Evolutionary conservation across 2,797 vertebrate genomes (phyloP).

Genomic region (Cercopithecus diana): DNA sequence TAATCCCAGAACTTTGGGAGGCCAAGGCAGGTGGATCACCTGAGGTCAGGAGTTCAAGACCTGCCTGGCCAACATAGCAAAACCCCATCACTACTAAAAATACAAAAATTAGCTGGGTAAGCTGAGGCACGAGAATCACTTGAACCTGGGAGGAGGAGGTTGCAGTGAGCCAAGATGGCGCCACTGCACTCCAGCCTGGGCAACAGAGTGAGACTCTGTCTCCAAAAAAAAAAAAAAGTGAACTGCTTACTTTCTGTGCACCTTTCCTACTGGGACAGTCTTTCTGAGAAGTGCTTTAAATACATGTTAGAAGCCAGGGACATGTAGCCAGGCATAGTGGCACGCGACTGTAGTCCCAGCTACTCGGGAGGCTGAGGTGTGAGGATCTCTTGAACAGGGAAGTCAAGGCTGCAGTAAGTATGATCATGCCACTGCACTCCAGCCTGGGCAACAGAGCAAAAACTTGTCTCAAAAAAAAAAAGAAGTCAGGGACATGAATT

Average conservation of each 20-base stretch:
- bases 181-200: not conserved
- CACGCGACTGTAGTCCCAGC: not conserved
- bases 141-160: not conserved
- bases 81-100: not conserved
- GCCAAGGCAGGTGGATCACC: not conserved
- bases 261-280: not conserved
- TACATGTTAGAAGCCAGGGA: not conserved
- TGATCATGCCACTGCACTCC: not conserved
- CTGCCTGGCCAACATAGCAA: not conserved
- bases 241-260: not conserved
- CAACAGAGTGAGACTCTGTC: not conserved
- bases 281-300: constrained; percentile 31
- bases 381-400: not conserved
- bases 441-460: not conserved
- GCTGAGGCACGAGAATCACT: not conserved
- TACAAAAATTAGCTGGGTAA: not conserved
- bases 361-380: not conserved
- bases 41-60: not conserved
- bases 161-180: not conserved
- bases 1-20: not conserved
- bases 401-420: not conserved
- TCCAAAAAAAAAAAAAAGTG: not conserved
- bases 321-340: not conserved
- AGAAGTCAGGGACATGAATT: not conserved
- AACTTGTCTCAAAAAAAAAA: not conserved